Evolutionary conservation across 2,888 invertebrate genomes (phyloP).

Genomic region (Hylaea fasciaria): DNA sequence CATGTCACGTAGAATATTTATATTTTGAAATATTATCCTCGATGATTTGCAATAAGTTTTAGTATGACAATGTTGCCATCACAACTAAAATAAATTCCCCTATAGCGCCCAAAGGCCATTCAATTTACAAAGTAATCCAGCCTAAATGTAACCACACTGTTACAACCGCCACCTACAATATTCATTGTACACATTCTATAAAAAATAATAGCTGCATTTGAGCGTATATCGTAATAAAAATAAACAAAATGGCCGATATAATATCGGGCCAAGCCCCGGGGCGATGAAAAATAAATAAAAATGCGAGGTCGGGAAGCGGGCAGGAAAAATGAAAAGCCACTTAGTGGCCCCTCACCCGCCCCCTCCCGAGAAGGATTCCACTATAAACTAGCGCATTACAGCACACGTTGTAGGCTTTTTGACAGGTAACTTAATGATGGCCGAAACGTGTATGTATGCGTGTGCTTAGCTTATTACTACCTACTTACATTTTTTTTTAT

Average conservation of each 20-base stretch:
- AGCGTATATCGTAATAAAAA: slow-evolving; percentile 74
- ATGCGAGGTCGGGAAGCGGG: slow-evolving; percentile 55
- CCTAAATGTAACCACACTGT: slow-evolving; percentile 36
- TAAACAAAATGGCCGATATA: slow-evolving; percentile 77
- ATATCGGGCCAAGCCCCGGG: slow-evolving; percentile 68
- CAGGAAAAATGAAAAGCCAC: slow-evolving; percentile 77
- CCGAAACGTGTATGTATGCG: too few species aligned
- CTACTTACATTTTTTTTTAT: too few species aligned
- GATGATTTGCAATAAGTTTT: too few species aligned
- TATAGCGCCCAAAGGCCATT: slow-evolving; percentile 38
- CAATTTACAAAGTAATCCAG: slow-evolving; percentile 44
- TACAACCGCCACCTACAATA: slow-evolving; percentile 42
- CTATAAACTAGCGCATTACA: slow-evolving; percentile 48
- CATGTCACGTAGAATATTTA: too few species aligned
- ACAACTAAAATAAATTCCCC: slow-evolving; percentile 31
- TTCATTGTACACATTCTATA: slow-evolving; percentile 65
- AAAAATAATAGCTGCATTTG: slow-evolving; percentile 74
- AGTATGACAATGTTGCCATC: slow-evolving; percentile 1
- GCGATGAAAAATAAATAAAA: slow-evolving; percentile 84
- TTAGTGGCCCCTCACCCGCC: slow-evolving; percentile 73
- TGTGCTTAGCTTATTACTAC: too few species aligned
- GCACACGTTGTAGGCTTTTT: neutral
- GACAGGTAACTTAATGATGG: too few species aligned
- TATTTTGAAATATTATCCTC: too few species aligned
- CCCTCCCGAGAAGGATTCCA: slow-evolving; percentile 58